A percentile compares a stretch with the other conserved stretches of the same genome.
Evolutionary conservation across 1,140 invertebrate genomes (phyloP).

Genomic region (Anastrepha obliqua): DNA sequence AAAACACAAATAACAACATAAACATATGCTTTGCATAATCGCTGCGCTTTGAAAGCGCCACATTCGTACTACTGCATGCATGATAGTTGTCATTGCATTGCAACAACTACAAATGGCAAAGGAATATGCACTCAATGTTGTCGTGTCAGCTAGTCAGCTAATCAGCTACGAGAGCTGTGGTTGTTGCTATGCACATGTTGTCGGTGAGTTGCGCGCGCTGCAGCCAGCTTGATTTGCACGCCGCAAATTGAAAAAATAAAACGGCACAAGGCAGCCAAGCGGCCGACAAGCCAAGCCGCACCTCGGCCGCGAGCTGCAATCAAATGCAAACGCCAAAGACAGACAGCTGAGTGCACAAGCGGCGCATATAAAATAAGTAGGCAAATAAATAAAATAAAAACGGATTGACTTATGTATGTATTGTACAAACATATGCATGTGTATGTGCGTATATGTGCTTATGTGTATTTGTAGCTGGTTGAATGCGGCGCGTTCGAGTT

Average conservation of each 20-base stretch:
- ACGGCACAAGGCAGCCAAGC: constrained; percentile 42
- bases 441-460: background rate
- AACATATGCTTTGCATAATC: constrained; percentile 36
- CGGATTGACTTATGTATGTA: too few species aligned
- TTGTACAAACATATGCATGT: background rate
- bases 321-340: constrained; percentile 15
- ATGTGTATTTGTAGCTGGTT: background rate
- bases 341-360: background rate
- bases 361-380: background rate
- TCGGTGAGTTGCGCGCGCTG: background rate
- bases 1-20: background rate
- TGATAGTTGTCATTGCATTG: background rate
- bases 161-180: background rate
- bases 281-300: constrained; percentile 28
- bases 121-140: background rate
- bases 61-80: background rate
- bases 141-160: background rate
- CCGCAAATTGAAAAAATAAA: background rate
- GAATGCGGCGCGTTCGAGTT: constrained; percentile 28
- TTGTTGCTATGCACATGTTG: background rate
- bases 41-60: constrained; percentile 8
- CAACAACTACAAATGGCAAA: constrained; percentile 26
- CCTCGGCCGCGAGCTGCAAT: background rate
- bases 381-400: background rate
- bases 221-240: background rate